These are phyloP conservation scores for Cavia aperea DNA, from an alignment of 2,113 vertebrate genomes.

Conservation along the genomic window DNA sequence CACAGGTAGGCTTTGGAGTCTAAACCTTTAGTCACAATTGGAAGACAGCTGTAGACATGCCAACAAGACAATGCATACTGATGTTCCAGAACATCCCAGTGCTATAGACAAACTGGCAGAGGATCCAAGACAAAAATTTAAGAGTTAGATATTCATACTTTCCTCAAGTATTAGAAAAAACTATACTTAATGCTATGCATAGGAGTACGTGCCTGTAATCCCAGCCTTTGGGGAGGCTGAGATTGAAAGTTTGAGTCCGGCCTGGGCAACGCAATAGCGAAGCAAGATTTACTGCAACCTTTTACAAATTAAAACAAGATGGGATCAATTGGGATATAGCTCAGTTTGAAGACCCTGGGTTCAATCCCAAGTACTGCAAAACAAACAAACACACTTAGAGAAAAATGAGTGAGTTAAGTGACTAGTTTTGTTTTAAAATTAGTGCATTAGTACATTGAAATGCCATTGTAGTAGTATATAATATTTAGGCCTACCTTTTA, in stretches of 20 bases:
- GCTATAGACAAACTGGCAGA: neutral
- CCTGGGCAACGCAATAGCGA: neutral
- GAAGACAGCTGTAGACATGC: neutral
- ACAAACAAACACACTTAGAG: neutral
- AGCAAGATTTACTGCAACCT: neutral
- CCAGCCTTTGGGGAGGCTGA: neutral
- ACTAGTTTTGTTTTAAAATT: neutral
- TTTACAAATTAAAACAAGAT: neutral
- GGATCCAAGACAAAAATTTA: neutral
- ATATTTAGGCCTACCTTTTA: neutral
- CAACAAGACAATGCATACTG: neutral
- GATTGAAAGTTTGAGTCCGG: neutral
- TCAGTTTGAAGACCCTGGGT: neutral
- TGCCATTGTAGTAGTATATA: neutral
- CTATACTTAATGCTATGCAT: neutral
- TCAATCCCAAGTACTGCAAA: neutral
- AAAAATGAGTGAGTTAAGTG: neutral
- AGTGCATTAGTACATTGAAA: neutral
- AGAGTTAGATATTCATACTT: neutral
- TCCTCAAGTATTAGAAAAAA: neutral
- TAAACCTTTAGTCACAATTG: neutral
- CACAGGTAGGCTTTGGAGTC: neutral
- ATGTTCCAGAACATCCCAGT: neutral
- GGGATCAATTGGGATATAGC: neutral
- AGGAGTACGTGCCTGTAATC: neutral